Evolutionary conservation across 2,797 vertebrate genomes (phyloP).

Genomic region (Sciaenops ocellatus): DNA sequence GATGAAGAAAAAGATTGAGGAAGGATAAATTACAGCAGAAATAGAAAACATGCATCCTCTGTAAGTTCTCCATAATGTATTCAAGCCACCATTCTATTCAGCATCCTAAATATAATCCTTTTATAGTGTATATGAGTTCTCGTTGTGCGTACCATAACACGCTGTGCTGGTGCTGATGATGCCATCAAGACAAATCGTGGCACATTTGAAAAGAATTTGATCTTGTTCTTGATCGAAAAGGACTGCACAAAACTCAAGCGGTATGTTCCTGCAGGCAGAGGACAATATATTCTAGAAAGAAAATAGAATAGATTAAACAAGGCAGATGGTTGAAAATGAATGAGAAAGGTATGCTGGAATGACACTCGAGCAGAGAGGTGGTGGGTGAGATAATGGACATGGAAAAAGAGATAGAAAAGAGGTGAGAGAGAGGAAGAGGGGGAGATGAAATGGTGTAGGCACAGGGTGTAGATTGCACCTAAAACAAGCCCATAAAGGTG

Average conservation of each 20-base stretch:
- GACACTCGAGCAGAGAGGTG: conserved; percentile 65
- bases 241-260: conserved; percentile 9
- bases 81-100: conserved; percentile 20
- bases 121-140: conserved; percentile 20
- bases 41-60: not conserved
- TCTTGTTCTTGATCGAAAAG: conserved; percentile 1
- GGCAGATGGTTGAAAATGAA: conserved; percentile 44
- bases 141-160: conserved; percentile 2
- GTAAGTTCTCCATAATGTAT: conserved; percentile 37
- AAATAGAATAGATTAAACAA: conserved; percentile 37
- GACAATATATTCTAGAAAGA: conserved; percentile 2
- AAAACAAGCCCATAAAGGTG: conserved; percentile 55
- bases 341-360: conserved; percentile 53
- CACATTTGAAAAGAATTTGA: not conserved
- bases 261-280: conserved; percentile 13
- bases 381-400: conserved; percentile 68
- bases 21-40: conserved; percentile 22
- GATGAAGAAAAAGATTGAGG: conserved; percentile 5
- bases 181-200: not conserved
- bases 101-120: conserved; percentile 37
- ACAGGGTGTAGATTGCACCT: conserved; percentile 59
- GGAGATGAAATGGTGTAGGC: conserved; percentile 56
- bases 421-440: conserved; percentile 28
- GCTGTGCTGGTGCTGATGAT: not conserved
- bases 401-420: conserved; percentile 60